Conservation (phyloP, 2,113 vertebrate genomes). For the Pongo pygmaeus region DNA sequence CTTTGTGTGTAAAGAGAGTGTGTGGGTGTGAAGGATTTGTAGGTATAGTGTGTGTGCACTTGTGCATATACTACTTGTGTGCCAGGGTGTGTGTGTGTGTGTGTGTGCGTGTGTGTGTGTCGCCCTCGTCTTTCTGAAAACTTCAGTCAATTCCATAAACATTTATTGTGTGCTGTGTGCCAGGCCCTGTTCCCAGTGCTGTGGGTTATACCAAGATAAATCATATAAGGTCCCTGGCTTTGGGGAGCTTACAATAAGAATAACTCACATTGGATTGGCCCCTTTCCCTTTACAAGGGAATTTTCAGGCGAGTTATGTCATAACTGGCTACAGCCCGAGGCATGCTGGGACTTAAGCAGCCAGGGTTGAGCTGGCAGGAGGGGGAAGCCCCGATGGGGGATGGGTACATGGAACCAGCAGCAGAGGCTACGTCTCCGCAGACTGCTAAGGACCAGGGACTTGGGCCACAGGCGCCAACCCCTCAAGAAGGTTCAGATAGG, state of each 20-base stretch:
- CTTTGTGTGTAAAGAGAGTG: background rate
- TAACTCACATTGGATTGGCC: slow-evolving; percentile 68
- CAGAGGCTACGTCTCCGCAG: background rate
- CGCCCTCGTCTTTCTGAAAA: slow-evolving; percentile 15
- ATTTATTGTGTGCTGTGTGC: slow-evolving; percentile 52
- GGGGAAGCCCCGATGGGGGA: background rate
- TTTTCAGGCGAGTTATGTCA: slow-evolving; percentile 59
- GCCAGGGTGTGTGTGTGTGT: too few species aligned
- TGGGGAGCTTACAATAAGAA: slow-evolving; percentile 69
- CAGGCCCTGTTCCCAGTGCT: slow-evolving; percentile 50
- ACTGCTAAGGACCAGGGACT: background rate
- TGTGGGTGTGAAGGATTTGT: background rate
- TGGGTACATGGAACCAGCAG: background rate
- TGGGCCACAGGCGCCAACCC: background rate
- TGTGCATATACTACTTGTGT: background rate
- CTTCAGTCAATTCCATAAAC: slow-evolving; percentile 52
- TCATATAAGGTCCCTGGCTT: slow-evolving; percentile 62
- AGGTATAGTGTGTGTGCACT: background rate
- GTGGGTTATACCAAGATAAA: slow-evolving; percentile 66
- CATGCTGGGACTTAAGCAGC: slow-evolving; percentile 51
- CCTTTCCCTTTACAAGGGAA: slow-evolving; percentile 64
- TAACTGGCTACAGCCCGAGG: slow-evolving; percentile 56
- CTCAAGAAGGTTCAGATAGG: background rate
- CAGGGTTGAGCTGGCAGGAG: background rate
- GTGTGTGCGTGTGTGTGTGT: background rate